A percentile compares a stretch with the other conserved stretches of the same genome.
Evolutionary conservation across 2,113 vertebrate species (phyloP).

Genomic region (Toxostoma redivivum): DNA sequence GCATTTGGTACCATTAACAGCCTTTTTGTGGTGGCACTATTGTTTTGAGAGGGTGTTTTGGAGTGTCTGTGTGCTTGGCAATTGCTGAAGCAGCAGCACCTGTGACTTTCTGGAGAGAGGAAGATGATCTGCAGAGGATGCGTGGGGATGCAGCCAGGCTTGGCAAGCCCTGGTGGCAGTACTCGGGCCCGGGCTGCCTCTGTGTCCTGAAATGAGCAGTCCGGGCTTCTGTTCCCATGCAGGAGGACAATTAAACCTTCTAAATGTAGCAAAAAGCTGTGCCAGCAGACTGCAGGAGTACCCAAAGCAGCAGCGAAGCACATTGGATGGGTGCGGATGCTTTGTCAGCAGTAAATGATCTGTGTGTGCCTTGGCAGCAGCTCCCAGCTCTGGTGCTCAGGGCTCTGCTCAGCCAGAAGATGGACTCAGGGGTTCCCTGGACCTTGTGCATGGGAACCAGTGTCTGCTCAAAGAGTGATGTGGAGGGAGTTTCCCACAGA

Average conservation of each 20-base stretch:
- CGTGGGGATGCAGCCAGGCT: not conserved
- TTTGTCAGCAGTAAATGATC: not conserved
- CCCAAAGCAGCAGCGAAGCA: not conserved
- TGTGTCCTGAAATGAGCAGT: not conserved
- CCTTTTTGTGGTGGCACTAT: not conserved
- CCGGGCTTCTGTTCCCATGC: not conserved
- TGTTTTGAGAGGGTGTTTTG: not conserved
- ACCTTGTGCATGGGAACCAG: not conserved
- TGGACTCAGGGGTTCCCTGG: rapidly evolving
- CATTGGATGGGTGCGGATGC: not conserved
- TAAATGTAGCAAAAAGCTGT: not conserved
- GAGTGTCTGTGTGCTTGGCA: not conserved
- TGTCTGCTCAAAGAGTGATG: not conserved
- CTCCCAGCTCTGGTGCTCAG: not conserved
- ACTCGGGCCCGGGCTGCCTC: not conserved
- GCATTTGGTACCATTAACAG: not conserved
- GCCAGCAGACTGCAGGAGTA: not conserved
- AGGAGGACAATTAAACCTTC: not conserved
- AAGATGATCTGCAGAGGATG: rapidly evolving
- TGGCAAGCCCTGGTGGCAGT: rapidly evolving
- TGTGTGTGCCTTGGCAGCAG: not conserved
- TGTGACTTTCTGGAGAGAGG: not conserved
- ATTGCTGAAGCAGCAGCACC: not conserved
- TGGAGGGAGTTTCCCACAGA: not conserved
- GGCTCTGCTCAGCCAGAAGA: not conserved